phyloP scores from a whole-genome alignment of 2,888 invertebrate genomes.

The Conomelus anceps region DNA sequence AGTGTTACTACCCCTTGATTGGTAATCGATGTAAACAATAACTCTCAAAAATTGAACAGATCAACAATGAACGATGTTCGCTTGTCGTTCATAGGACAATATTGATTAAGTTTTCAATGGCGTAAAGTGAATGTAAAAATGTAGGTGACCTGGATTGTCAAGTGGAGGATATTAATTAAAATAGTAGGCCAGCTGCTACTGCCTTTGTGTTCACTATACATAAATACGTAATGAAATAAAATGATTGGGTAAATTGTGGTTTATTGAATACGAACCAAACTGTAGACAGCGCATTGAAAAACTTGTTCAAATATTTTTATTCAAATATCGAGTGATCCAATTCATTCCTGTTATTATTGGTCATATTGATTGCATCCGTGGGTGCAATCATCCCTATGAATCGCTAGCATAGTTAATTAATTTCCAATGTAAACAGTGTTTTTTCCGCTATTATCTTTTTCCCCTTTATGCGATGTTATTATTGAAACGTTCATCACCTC shows the following conservation, averaged over 20 bases:
- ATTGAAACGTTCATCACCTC: no score
- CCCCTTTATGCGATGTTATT: no score
- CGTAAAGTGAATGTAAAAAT: background rate
- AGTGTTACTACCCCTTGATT: background rate
- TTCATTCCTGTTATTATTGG: no score
- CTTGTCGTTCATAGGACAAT: background rate
- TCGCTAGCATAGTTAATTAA: no score
- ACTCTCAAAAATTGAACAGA: background rate
- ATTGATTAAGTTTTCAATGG: background rate
- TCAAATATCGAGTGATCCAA: no score
- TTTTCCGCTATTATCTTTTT: no score
- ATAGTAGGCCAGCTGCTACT: background rate
- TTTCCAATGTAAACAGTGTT: no score
- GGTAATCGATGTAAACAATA: background rate
- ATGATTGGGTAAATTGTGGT: background rate
- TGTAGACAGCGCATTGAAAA: no score
- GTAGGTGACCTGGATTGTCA: background rate
- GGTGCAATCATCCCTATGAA: no score
- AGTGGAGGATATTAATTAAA: background rate
- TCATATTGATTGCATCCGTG: no score
- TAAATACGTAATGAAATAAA: background rate
- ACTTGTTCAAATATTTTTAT: no score
- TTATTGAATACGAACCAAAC: no score
- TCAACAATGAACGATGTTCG: background rate
- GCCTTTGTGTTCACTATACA: background rate